Percentiles rank a stretch among this genome's conserved stretches.
Evolutionary conservation across 2,113 vertebrate species (phyloP).

Genomic region (Podiceps cristatus): DNA sequence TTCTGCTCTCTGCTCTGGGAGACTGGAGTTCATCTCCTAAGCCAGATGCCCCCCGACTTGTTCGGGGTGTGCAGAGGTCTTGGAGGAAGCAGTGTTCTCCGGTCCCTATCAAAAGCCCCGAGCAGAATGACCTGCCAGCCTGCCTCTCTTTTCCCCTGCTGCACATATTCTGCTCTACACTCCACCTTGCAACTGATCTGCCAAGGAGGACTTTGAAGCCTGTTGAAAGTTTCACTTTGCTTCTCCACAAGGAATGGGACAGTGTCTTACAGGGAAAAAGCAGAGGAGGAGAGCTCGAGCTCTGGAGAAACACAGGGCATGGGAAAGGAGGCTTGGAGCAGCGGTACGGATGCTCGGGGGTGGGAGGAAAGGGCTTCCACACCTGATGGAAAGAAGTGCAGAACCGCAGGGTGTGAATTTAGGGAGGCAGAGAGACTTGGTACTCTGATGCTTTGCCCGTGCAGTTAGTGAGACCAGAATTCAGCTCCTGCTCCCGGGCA

Average conservation of each 20-base stretch:
- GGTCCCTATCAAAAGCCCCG: not conserved
- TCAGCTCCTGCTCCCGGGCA: not conserved
- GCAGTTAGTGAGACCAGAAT: not conserved
- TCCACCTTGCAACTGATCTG: not conserved
- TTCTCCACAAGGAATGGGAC: not conserved
- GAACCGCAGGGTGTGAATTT: not conserved
- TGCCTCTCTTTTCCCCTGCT: not conserved
- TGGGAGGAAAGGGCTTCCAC: not conserved
- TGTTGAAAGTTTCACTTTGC: not conserved
- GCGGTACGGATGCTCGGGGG: rapidly evolving
- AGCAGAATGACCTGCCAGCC: not conserved
- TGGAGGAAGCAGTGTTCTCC: not conserved
- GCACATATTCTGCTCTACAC: rapidly evolving
- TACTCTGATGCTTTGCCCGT: not conserved
- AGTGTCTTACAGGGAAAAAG: not conserved
- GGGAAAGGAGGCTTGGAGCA: not conserved
- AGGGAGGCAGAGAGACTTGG: not conserved
- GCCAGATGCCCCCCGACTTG: not conserved
- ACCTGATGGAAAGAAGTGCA: not conserved
- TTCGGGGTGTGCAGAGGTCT: not conserved
- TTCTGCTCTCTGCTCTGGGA: not conserved
- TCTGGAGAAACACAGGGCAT: not conserved
- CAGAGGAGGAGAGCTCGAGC: not conserved
- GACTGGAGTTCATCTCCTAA: not conserved
- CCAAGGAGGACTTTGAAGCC: not conserved